Conservation (phyloP, 2,113 vertebrate genomes). For the Athene noctua region DNA sequence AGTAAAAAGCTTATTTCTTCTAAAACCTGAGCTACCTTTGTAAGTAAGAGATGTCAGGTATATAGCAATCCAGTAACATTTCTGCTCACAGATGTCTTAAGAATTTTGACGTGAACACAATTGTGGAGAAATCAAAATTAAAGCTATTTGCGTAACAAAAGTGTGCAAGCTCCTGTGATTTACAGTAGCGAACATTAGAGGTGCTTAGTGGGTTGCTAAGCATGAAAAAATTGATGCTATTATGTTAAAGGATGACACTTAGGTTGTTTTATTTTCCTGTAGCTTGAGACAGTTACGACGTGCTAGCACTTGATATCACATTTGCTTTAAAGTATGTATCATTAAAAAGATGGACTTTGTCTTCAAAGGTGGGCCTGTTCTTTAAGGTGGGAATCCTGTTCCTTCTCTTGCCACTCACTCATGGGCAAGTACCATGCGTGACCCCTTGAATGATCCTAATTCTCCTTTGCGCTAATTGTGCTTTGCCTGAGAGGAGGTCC, state of each 20-base stretch:
- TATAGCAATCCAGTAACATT: not conserved
- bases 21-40: not conserved
- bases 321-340: not conserved
- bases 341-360: not conserved
- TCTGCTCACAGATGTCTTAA: not conserved
- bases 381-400: not conserved
- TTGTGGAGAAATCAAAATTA: not conserved
- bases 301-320: not conserved
- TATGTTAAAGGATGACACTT: not conserved
- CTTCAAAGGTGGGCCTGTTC: not conserved
- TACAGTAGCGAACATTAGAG: not conserved
- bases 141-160: not conserved
- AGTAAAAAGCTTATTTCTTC: not conserved
- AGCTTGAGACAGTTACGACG: not conserved
- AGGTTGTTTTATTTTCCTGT: not conserved
- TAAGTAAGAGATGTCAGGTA: not conserved
- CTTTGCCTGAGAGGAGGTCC: not conserved
- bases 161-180: not conserved
- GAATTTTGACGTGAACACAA: not conserved
- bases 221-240: not conserved
- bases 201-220: not conserved
- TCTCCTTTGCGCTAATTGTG: not conserved
- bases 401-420: not conserved
- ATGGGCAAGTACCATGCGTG: rapidly evolving
- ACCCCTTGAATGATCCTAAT: not conserved